Evolutionary conservation across 2,113 vertebrate genomes (phyloP), one percentile per base, ranked within the genome.

Genomic region (Ovis canadensis): DNA sequence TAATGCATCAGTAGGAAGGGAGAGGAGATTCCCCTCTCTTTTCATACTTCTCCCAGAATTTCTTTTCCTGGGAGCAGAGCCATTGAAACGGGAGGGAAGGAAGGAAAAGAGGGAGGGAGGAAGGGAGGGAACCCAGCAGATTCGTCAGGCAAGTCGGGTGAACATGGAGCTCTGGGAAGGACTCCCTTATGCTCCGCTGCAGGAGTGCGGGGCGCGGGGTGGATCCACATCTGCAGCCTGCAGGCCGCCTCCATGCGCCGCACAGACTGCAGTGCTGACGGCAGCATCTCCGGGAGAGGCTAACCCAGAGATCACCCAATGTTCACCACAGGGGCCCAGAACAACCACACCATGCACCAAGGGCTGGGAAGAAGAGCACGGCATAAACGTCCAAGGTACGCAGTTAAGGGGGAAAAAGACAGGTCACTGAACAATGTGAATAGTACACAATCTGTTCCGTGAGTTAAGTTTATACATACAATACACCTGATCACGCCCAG

Each of bases 121-220:
- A 27, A 36, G 27, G 27, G 40, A 78, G n/a, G 50, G 54, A 60
- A 27, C 57, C 5, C 33, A 80, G 71, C 9, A 62, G 40, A 62
- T 10, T 33, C 92, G 5, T 80, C 19, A 25, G 71, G 52, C 45
- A 88, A 25, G 27, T 31, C 57, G 1, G 57, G 48, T 64, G 14
- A 54, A 25, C 36, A 1, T 27, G 21, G 81, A 31, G 57, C 60
- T 60, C 21, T 29, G 17, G 17, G 45, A 80, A 74, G 87, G 40
- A 48, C 48, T 45, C 27, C 67, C 52, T 77, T 43, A 90, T 29
- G 33, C 36, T 10, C 36, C 54, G 33, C 12, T 17, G 81, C 2
- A 10, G 33, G 77, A 3, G 45, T 36, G 36, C 1, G 1, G 10
- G n/a, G 16, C 23, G 2, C 1, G 2, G 62, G 52, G 11, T 5